A percentile compares a stretch with the other conserved stretches of the same genome.
phyloP scores from a whole-genome alignment of 2,113 vertebrate species.

The Microcebus jonahi region DNA sequence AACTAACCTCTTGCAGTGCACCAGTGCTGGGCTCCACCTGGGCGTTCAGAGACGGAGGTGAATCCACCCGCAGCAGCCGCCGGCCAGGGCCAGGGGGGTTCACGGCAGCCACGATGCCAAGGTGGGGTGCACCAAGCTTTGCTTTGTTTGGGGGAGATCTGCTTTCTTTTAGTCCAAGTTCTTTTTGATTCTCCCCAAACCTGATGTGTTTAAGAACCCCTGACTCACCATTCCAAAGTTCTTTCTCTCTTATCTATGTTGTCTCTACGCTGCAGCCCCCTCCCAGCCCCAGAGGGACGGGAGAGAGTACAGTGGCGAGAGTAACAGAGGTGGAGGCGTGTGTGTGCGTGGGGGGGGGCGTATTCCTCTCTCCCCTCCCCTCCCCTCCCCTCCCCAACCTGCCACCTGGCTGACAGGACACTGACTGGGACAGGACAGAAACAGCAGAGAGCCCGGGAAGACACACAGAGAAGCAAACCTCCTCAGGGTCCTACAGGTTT shows the following conservation, averaged over 20 bases:
- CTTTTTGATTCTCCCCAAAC: not conserved
- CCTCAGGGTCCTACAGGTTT: rapidly evolving
- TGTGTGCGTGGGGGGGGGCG: too few relatives aligned
- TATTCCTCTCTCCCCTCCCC: rapidly evolving
- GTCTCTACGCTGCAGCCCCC: not conserved
- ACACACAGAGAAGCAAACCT: too few relatives aligned
- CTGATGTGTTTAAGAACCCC: not conserved
- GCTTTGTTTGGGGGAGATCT: rapidly evolving
- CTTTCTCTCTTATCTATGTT: not conserved
- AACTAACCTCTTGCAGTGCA: rapidly evolving
- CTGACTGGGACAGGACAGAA: rapidly evolving
- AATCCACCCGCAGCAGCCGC: not conserved
- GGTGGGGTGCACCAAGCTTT: rapidly evolving
- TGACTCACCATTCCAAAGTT: rapidly evolving
- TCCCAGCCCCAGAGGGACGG: not conserved
- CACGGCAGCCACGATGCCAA: too few relatives aligned
- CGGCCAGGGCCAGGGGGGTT: not conserved
- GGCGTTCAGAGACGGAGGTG: not conserved
- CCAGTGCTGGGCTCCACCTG: not conserved
- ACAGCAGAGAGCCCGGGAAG: not conserved
- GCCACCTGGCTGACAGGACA: not conserved
- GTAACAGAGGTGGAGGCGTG: not conserved
- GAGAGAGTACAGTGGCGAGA: not conserved
- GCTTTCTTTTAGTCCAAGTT: not conserved
- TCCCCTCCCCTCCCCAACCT: not conserved